Evolutionary conservation across 2,113 vertebrate genomes (phyloP), one percentile per base, ranked within the genome.

Genomic region (Gymnocephalus cernua): DNA sequence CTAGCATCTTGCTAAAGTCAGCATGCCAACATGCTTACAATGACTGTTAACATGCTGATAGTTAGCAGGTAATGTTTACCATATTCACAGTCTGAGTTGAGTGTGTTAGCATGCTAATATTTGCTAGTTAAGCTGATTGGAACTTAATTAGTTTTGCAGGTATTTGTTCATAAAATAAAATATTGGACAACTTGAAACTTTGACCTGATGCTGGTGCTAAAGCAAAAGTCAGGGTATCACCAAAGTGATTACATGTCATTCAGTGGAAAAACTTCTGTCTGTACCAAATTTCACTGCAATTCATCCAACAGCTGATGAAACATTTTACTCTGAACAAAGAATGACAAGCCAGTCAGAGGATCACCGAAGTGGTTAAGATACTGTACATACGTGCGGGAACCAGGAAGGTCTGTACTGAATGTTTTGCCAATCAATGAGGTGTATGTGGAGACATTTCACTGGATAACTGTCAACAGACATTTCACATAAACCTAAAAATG

Each of bases 1-100:
- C 50, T 61, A 64, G 29, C 62, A 74, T 38, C 58, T 53, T 61
- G 57, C 27, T 23, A 29, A 44, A 15, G 35, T 77, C 45, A 68
- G 51, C 48, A 68, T 21, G 23, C 13, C 45, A 71, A 48, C 50
- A 57, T 59, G 25, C 29, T 47, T 27, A 44, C 48, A 44, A 11
- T 66, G 11, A 41, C 50, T 51, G 19, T 59, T 32, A 53, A 72
- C 71, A 44, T 25, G 14, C 21, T 74, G 57, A 50, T 27, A 38
- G 4, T 13, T 45, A 19, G 29, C 48, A 63, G 4, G 9, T 53
- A 16, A 45, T 9, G 45, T 41, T 71, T 2, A 61, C 25, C 25
- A 25, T 47, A 10, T 41, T 41, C 38, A 41, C 38, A 41, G 2
- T 41, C 9, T 41, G 38, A 41, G 38, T 11, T 38, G 67, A 35